Evolutionary conservation across 1,140 invertebrate species (phyloP).

Genomic region (Drosophila truncata): DNA sequence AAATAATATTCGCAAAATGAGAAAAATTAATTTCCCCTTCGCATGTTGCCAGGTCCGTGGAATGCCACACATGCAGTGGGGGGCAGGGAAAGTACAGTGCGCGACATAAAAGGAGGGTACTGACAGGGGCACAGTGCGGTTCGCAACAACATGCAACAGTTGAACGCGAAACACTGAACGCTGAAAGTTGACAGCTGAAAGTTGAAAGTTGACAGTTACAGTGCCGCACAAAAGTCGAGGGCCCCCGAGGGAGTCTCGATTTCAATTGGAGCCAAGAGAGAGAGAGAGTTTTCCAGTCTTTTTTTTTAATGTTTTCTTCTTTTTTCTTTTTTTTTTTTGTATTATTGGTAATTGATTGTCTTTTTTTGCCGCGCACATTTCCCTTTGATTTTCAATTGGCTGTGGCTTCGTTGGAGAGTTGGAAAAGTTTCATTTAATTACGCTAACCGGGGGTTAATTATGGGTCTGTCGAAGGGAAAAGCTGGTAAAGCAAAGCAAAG

Average conservation of each 20-base stretch:
- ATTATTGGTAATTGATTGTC: conserved; percentile 20
- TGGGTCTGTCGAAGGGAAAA: neutral
- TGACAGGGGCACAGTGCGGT: neutral
- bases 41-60: neutral
- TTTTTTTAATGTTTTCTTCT: neutral
- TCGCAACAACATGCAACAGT: conserved; percentile 27
- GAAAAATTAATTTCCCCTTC: conserved; percentile 71
- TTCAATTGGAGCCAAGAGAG: conserved; percentile 15
- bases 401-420: neutral
- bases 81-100: too few relatives aligned
- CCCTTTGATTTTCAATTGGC: conserved; percentile 7
- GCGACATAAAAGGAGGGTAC: too few relatives aligned
- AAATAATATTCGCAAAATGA: conserved; percentile 70
- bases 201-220: conserved; percentile 11
- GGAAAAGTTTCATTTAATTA: conserved; percentile 4
- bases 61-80: conserved; percentile 9
- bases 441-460: conserved; percentile 2
- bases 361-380: neutral
- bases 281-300: neutral
- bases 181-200: conserved; percentile 5
- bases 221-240: conserved; percentile 11
- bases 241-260: conserved; percentile 1
- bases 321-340: neutral
- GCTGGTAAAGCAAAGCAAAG: neutral
- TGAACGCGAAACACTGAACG: conserved; percentile 4